Conservation (phyloP, 2,797 vertebrate species). For the Poeciliopsis infans region DNA sequence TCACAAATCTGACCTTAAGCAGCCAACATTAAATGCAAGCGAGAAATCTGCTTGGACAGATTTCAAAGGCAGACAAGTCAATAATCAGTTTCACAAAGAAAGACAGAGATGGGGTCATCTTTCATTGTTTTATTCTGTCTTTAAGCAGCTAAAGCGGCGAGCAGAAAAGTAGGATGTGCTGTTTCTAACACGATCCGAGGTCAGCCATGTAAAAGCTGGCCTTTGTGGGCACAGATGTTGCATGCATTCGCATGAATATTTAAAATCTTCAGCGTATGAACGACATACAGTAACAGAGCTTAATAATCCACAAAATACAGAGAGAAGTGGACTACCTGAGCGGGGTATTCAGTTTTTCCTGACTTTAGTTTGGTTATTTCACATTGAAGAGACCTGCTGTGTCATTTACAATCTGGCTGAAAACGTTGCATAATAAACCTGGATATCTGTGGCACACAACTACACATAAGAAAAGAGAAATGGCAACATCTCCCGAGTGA, state of each 20-base stretch:
- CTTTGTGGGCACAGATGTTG: conserved; percentile 1
- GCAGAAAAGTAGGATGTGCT: conserved; percentile 16
- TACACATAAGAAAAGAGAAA: neutral
- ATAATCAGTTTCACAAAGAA: conserved; percentile 44
- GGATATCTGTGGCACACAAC: neutral
- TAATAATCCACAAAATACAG: conserved; percentile 2
- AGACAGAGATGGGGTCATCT: conserved; percentile 46
- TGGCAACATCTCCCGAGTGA: neutral
- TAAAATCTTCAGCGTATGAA: conserved; percentile 1
- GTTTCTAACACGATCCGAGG: conserved; percentile 8
- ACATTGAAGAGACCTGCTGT: neutral
- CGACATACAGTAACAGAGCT: neutral
- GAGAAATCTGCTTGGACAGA: conserved; percentile 57
- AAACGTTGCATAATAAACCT: neutral
- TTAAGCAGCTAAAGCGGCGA: conserved; percentile 20
- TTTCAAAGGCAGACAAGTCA: conserved; percentile 57
- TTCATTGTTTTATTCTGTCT: conserved; percentile 46
- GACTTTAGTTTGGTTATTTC: neutral
- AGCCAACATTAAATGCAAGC: conserved; percentile 58
- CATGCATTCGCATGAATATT: conserved; percentile 11
- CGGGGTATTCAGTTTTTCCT: neutral
- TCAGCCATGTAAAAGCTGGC: conserved; percentile 17
- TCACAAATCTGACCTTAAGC: conserved; percentile 59
- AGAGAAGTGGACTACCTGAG: neutral
- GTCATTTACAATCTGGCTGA: neutral